Evolutionary conservation across 1,140 invertebrate genomes (phyloP).

Genomic region (Ylistrum balloti): DNA sequence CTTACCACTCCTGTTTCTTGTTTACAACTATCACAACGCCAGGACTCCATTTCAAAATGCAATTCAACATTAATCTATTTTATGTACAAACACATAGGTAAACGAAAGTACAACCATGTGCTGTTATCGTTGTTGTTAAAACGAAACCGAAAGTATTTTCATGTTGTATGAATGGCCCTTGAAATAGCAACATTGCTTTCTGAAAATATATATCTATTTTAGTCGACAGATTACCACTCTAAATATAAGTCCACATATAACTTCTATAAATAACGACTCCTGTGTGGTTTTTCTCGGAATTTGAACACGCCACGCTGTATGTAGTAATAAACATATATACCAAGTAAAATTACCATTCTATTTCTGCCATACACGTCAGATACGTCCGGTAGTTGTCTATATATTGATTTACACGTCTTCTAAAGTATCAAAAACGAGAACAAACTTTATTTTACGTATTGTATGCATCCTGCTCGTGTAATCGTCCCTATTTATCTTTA

Average conservation of each 20-base stretch:
- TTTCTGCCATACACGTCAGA: too few relatives aligned
- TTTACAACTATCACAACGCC: too few relatives aligned
- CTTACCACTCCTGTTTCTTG: too few relatives aligned
- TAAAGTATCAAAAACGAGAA: too few relatives aligned
- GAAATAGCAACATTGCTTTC: not conserved
- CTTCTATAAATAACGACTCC: not conserved
- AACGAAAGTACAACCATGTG: not conserved
- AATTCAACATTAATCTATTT: too few relatives aligned
- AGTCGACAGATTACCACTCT: not conserved
- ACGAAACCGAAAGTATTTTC: slow-evolving; percentile 2
- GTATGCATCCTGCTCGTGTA: too few relatives aligned
- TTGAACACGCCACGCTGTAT: not conserved
- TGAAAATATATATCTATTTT: not conserved
- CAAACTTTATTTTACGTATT: too few relatives aligned
- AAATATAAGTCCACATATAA: not conserved
- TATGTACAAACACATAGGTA: not conserved
- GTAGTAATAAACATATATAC: not conserved
- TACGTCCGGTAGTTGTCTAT: too few relatives aligned
- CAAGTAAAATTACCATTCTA: not conserved
- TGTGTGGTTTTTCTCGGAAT: not conserved
- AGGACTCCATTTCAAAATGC: too few relatives aligned
- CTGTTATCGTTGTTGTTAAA: not conserved
- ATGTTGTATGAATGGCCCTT: not conserved
- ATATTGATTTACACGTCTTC: too few relatives aligned
- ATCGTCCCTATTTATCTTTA: too few relatives aligned